Base-by-base conservation (phyloP, 2,888 invertebrate species). In the Sycophila texana region DNA sequence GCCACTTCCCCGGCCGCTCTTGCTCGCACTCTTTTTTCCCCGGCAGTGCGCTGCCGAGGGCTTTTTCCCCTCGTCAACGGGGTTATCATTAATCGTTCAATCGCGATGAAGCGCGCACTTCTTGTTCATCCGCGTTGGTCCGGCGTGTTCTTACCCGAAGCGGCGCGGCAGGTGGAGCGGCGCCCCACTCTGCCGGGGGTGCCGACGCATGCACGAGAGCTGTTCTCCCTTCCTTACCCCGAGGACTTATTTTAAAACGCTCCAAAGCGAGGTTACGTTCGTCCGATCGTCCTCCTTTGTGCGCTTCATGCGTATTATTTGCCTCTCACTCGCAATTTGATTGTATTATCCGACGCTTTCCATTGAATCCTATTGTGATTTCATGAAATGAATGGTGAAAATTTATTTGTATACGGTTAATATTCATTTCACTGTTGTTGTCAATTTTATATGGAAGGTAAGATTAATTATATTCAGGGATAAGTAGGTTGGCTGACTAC, bases 41-140 rank as follows among this genome's bases (percentile, higher is more conserved):
- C 3, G 30, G 39, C 63, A 26, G 12, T 14, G 63, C 5, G 63
- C 5, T 0, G 47, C 13, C 12, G 18, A 14, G 65, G 4, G 67
- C 22, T 70, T 71, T 75, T 75, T 71, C 65, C 39, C 63, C 75
- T 70, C 74, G 58, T 71, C 65, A 55, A 39, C 39, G 66, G 58
- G 70, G 49, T 66, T 71, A 75, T 79, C 74, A 72, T 79, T 79
- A 71, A 71, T 75, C 79, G 79, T 74, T 79, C 74, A 79, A 75
- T 74, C 63, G 70, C 57, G 49, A 47, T 55, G 67, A 61, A 67
- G 67, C 39, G 16, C n/a, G 55, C 47, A 57, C 49, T 68, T 73
- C 73, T 78, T 78, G 55, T 71, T 77, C 57, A 57, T 30, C 30
- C 53, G 10, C 16, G 16, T 63, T 10, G n/a, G 18, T 18, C n/a